Evolutionary conservation across 1,140 invertebrate species (phyloP).

Genomic region (Drosophila ohnishii): DNA sequence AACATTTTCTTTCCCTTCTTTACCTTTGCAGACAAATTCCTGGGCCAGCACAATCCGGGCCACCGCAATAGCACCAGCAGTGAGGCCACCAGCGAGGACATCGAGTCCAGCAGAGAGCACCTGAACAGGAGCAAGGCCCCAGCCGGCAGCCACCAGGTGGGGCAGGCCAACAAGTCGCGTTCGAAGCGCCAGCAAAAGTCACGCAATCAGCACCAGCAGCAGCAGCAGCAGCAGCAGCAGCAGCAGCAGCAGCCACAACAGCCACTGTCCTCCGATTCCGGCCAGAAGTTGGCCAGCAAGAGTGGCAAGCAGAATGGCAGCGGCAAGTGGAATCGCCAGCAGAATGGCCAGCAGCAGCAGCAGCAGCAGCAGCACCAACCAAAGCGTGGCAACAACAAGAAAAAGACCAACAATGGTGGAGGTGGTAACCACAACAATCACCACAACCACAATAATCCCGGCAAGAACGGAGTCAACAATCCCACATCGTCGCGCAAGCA

Average conservation of each 20-base stretch:
- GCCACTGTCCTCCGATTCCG: background rate
- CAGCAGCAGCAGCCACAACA: conserved; percentile 6
- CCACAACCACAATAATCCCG: conserved; percentile 18
- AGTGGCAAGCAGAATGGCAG: conserved; percentile 5
- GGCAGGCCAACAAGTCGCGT: conserved; percentile 23
- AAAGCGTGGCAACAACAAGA: conserved; percentile 43
- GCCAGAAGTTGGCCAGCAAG: conserved; percentile 11
- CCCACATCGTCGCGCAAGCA: conserved; percentile 6
- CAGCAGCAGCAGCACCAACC: conserved; percentile 17
- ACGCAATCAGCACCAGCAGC: conserved; percentile 5
- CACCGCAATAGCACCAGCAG: conserved; percentile 81
- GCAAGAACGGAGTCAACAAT: conserved; percentile 7
- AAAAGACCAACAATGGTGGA: background rate
- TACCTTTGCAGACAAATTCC: conserved; percentile 65
- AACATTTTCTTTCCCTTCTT: background rate
- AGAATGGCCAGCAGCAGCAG: conserved; percentile 1
- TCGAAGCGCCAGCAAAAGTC: conserved; percentile 60
- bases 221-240: conserved; percentile 26
- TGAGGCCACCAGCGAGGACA: conserved; percentile 77
- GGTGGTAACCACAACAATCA: conserved; percentile 23
- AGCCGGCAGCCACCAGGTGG: conserved; percentile 10
- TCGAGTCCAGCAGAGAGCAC: conserved; percentile 72
- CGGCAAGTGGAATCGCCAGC: conserved; percentile 33
- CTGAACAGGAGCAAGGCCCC: conserved; percentile 45
- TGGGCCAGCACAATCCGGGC: conserved; percentile 69